These are phyloP conservation scores for Alcis repandata DNA, from an alignment of 2,888 invertebrate species.

Conservation along the genomic window DNA sequence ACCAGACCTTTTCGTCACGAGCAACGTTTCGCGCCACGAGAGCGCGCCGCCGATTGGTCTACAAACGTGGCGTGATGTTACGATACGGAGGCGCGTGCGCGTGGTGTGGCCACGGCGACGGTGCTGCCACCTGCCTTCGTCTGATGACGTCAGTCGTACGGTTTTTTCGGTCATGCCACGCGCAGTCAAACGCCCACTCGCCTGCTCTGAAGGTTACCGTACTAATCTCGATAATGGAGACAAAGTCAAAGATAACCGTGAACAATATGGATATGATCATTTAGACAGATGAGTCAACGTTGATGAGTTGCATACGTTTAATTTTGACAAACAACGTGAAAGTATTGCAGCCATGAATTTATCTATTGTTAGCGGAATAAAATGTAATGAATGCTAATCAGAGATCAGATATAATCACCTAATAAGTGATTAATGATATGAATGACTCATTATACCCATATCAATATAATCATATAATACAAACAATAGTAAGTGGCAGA, in stretches of 20 bases:
- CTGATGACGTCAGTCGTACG: conserved; percentile 61
- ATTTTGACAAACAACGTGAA: conserved; percentile 1
- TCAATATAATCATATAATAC: background rate
- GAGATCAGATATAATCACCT: background rate
- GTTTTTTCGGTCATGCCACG: conserved; percentile 58
- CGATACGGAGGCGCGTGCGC: conserved; percentile 57
- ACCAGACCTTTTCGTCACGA: conserved; percentile 39
- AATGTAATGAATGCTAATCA: too few species aligned
- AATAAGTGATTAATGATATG: conserved; percentile 3
- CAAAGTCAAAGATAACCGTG: conserved; percentile 41
- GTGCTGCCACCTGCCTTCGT: conserved; percentile 71
- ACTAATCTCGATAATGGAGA: conserved; percentile 53
- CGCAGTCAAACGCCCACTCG: conserved; percentile 51
- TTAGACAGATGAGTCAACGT: conserved; percentile 21
- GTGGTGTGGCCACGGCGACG: conserved; percentile 49
- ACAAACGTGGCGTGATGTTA: conserved; percentile 75
- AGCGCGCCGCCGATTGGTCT: conserved; percentile 72
- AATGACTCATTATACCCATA: conserved; percentile 2
- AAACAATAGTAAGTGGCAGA: background rate
- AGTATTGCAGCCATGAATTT: background rate
- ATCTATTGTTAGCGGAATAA: background rate
- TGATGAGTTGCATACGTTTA: conserved; percentile 1
- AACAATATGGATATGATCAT: conserved; percentile 23
- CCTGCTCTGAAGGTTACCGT: conserved; percentile 62
- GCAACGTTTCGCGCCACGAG: conserved; percentile 64